A percentile compares a stretch with the other conserved stretches of the same genome.
These are phyloP conservation scores for Macrotis lagotis DNA, from an alignment of 2,113 vertebrate genomes.

Conservation along the genomic window DNA sequence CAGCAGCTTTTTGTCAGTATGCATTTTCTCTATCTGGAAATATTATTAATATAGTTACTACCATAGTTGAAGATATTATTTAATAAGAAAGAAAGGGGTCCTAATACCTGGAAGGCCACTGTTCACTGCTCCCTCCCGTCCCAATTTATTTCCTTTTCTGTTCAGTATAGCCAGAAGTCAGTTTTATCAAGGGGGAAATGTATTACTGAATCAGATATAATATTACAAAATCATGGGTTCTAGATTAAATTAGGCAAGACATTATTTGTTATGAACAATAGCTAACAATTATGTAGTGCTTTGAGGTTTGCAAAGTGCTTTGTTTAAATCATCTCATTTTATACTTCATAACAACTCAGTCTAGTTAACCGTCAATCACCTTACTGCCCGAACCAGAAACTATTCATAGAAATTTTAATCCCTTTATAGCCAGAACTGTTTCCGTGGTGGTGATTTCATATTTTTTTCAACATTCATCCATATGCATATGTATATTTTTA, in stretches of 20 bases:
- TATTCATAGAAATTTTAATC: neutral
- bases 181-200: constrained; percentile 52
- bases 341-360: neutral
- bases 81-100: neutral
- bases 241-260: constrained; percentile 62
- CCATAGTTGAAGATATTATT: neutral
- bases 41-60: neutral
- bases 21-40: neutral
- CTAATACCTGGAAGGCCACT: neutral
- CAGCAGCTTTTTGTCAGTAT: neutral
- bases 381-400: neutral
- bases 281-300: neutral
- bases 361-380: neutral
- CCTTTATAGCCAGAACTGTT: neutral
- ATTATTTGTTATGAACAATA: constrained; percentile 54
- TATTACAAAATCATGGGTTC: constrained; percentile 58
- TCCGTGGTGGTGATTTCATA: neutral
- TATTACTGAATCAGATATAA: constrained; percentile 52
- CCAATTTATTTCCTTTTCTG: neutral
- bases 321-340: neutral
- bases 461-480: too few species aligned
- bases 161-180: constrained; percentile 55
- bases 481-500: too few species aligned
- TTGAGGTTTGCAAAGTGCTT: neutral
- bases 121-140: neutral